Evolutionary conservation across 2,113 vertebrate species (phyloP).

Genomic region (Clinocottus analis): DNA sequence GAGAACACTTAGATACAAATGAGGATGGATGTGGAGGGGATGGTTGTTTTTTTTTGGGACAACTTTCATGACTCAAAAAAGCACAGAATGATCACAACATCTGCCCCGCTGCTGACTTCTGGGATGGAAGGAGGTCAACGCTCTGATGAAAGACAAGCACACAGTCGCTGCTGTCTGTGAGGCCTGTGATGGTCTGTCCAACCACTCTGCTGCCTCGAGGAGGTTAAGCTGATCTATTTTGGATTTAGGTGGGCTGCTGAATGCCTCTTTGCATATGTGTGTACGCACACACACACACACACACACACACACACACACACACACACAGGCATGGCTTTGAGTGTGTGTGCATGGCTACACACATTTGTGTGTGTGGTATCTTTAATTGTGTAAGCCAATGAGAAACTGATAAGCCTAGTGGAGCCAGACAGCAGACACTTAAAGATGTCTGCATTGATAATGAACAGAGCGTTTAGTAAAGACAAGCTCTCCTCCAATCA

Average conservation of each 20-base stretch:
- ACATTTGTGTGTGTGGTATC: slow-evolving; percentile 59
- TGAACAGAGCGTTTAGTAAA: slow-evolving; percentile 57
- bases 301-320: neutral
- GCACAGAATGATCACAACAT: too few relatives aligned
- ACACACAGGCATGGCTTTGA: slow-evolving; percentile 27
- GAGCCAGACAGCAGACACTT: slow-evolving; percentile 83
- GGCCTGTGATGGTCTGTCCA: slow-evolving; percentile 32
- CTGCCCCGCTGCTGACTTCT: too few relatives aligned
- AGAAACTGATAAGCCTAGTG: slow-evolving; percentile 81
- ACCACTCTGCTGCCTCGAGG: slow-evolving; percentile 39
- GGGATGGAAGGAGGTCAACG: neutral
- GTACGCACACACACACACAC: slow-evolving; percentile 18
- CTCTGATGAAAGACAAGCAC: slow-evolving; percentile 18
- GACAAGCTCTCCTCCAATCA: slow-evolving; percentile 27
- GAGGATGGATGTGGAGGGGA: neutral
- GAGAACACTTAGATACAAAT: neutral
- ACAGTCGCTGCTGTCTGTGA: slow-evolving; percentile 31
- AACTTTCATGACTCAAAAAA: too few relatives aligned
- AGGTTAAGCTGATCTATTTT: slow-evolving; percentile 70
- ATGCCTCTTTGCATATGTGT: slow-evolving; percentile 55
- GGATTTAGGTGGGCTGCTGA: slow-evolving; percentile 60
- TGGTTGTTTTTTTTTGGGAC: neutral
- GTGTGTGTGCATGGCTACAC: slow-evolving; percentile 44
- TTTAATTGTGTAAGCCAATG: slow-evolving; percentile 77
- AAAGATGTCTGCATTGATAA: slow-evolving; percentile 83